phyloP scores from a whole-genome alignment of 30 jellyfish, hydroid and myxozoan genomes.

The Hydractinia echinata region DNA sequence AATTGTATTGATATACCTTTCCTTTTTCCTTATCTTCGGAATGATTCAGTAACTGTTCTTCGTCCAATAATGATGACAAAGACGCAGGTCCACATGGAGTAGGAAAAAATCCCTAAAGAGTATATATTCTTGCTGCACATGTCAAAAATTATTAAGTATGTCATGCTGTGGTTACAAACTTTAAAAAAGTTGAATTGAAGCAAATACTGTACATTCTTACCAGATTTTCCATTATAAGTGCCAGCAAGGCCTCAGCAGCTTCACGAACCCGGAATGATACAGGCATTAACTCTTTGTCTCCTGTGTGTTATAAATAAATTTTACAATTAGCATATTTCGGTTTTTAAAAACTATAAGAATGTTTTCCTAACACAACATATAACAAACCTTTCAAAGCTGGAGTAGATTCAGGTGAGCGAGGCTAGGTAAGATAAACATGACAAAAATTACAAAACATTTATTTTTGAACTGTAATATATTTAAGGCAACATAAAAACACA shows the following conservation, averaged over 20 bases:
- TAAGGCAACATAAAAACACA: not conserved
- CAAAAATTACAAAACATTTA: too few relatives aligned
- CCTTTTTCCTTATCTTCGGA: constrained; percentile 37
- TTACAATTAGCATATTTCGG: constrained; percentile 12
- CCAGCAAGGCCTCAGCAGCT: constrained; percentile 92
- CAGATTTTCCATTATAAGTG: constrained; percentile 81
- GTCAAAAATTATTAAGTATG: not conserved
- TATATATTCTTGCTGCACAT: not conserved
- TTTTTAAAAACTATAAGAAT: not conserved
- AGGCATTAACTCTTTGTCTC: constrained; percentile 86
- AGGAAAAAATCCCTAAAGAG: constrained; percentile 84
- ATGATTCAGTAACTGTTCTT: constrained; percentile 39
- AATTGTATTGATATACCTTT: constrained; percentile 39
- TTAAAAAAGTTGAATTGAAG: too few relatives aligned
- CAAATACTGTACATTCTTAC: constrained; percentile 22
- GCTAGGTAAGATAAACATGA: not conserved
- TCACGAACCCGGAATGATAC: constrained; percentile 93
- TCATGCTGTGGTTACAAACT: not conserved
- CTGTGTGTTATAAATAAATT: constrained; percentile 14
- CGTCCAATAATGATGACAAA: constrained; percentile 71
- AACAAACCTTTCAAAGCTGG: not conserved
- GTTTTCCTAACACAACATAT: not conserved
- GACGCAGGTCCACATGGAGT: constrained; percentile 95
- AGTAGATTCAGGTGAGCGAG: not conserved
- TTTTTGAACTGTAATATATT: not conserved